Base-by-base conservation (phyloP, 2,113 vertebrate species). In the Cryptomyrus ogoouensis region DNA sequence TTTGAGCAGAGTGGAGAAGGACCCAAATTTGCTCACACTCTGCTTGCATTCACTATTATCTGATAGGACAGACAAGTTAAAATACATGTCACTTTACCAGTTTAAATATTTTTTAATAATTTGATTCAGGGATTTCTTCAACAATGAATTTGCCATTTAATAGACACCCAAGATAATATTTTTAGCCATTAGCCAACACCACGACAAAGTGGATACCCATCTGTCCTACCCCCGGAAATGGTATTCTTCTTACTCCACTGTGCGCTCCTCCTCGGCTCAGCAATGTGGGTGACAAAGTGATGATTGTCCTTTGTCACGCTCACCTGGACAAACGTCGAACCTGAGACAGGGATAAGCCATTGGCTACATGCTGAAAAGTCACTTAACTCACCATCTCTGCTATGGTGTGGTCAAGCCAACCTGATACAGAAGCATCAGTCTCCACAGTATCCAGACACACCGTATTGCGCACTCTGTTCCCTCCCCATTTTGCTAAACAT, bases 261-360 rank as follows among this genome's bases (percentile, higher is more conserved):
- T 90, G 91, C 2, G 87, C 44, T 42, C 52, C 50, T 62, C 35
- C 91, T 91, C 2, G 95, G 96, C 83, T 97, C 94, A 53, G 47
- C 92, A 83, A 98, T 91, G 91, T 99, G 96, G 91, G 97, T 95
- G 93, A 96, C 96, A 93, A 99, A 98, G 90, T 90, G 93, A 94
- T 99, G 98, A 0, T 94, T 96, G 92, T 99, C 97, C 91, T 98
- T 99, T 88, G 92, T 94, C 89, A 99, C 96, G 77, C 94, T 95
- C 66, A 98, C 91, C 93, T 97, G 98, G 92, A 98, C 47, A 12
- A 97, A 93, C 50, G 95, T 96, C 47, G 93, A 92, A 27, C 97
- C 98, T 99, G 90, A 12, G 93, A 91, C 77, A 89, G 47, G 31
- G 21, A 87, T 49, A 53, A 19, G 85, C 12, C 17, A 35, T 6